Evolutionary conservation across 2,113 vertebrate species (phyloP).

Genomic region (Micronycteris hirsuta): DNA sequence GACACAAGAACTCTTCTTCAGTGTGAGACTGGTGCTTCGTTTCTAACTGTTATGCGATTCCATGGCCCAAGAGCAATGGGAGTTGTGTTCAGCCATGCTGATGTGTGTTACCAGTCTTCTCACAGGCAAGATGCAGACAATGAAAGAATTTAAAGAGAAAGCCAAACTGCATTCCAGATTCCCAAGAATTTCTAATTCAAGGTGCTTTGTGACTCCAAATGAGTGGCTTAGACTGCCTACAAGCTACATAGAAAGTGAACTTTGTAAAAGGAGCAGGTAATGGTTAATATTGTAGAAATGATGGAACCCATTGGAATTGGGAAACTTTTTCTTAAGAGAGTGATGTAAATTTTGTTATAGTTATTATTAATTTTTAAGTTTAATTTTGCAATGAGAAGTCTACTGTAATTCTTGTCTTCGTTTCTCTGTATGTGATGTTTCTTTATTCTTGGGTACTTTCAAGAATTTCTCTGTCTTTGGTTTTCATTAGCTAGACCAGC

Average conservation of each 20-base stretch:
- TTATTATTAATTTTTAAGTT: background rate
- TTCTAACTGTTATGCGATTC: background rate
- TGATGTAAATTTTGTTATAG: background rate
- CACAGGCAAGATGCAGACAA: constrained; percentile 77
- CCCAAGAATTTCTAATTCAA: constrained; percentile 71
- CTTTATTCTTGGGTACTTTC: background rate
- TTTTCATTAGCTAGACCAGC: background rate
- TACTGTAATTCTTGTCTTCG: background rate
- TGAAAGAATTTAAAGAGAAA: constrained; percentile 73
- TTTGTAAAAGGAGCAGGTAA: constrained; percentile 74
- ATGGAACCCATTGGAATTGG: background rate
- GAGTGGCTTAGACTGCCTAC: constrained; percentile 75
- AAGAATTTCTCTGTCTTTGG: constrained; percentile 11
- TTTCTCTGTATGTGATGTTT: background rate
- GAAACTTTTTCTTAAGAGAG: background rate
- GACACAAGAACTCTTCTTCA: constrained; percentile 73
- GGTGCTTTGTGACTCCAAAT: constrained; percentile 59
- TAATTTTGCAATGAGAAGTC: background rate
- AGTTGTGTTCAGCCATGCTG: background rate
- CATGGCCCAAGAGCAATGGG: rapidly evolving
- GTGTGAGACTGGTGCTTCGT: constrained; percentile 80
- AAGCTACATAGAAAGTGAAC: constrained; percentile 72
- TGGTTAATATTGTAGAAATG: background rate
- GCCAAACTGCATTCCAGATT: constrained; percentile 40
- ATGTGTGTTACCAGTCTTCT: constrained; percentile 1